These are phyloP conservation scores for Turdus rufiventris DNA, from an alignment of 2,113 vertebrate genomes.

Conservation along the genomic window DNA sequence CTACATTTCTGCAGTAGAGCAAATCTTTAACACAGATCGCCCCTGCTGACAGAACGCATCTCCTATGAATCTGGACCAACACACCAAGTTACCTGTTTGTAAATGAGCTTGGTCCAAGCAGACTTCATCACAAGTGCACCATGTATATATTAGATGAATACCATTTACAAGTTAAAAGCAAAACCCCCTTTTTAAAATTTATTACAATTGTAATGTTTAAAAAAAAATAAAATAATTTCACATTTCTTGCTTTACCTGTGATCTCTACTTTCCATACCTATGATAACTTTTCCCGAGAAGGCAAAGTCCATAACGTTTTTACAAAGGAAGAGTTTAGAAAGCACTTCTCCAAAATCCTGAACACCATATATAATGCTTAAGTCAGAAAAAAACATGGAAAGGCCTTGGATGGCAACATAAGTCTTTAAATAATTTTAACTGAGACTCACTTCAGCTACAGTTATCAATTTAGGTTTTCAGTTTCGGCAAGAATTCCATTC, in stretches of 20 bases:
- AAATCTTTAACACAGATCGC: not conserved
- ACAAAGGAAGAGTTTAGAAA: not conserved
- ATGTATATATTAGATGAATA: not conserved
- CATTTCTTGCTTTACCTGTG: not conserved
- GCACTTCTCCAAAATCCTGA: not conserved
- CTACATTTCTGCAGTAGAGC: not conserved
- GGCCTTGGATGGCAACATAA: not conserved
- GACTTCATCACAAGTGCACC: not conserved
- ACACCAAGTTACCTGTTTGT: not conserved
- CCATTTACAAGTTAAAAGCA: not conserved
- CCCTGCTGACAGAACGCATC: not conserved
- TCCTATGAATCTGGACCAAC: not conserved
- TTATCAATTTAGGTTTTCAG: not conserved
- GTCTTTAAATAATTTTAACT: not conserved
- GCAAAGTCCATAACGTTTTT: not conserved
- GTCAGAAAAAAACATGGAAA: not conserved
- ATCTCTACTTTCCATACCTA: not conserved
- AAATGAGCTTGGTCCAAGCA: not conserved
- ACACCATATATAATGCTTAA: not conserved
- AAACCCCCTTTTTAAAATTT: fast-evolving
- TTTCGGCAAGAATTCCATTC: not conserved
- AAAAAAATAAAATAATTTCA: not conserved
- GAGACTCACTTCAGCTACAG: not conserved
- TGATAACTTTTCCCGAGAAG: not conserved
- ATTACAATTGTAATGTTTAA: not conserved